A percentile compares a stretch with the other conserved stretches of the same genome.
Evolutionary conservation across 2,113 vertebrate genomes (phyloP).

Genomic region (Sarotherodon lohbergeri): DNA sequence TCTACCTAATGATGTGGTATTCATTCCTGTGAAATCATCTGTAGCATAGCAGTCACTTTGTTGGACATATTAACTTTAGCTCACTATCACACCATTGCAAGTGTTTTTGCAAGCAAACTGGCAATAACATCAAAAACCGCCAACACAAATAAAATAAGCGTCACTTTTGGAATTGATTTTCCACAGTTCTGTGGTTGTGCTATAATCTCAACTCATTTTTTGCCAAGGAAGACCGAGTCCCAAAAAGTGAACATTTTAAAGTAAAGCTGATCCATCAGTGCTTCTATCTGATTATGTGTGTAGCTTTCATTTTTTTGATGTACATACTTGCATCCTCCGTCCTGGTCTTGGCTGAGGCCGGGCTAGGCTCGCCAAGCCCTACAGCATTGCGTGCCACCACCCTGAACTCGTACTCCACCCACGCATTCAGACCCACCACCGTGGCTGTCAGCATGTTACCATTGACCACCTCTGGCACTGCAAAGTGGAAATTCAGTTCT

Average conservation of each 20-base stretch:
- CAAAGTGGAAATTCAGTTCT: not conserved
- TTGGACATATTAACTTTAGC: not conserved
- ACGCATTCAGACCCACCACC: constrained; percentile 90
- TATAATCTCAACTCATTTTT: not conserved
- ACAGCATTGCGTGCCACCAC: constrained; percentile 88
- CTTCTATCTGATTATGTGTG: not conserved
- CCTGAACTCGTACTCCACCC: constrained; percentile 98
- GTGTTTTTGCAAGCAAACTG: not conserved
- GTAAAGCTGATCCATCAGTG: not conserved
- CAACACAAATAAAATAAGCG: not conserved
- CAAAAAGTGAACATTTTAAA: not conserved
- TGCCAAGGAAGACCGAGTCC: not conserved
- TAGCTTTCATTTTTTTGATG: not conserved
- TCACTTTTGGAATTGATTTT: not conserved
- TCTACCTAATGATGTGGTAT: not conserved
- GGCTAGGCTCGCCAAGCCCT: constrained; percentile 91
- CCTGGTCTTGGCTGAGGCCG: constrained; percentile 88
- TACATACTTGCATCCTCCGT: constrained; percentile 94
- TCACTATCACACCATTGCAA: not conserved
- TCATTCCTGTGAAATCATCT: not conserved
- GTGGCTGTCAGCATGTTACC: constrained; percentile 87
- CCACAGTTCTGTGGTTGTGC: not conserved
- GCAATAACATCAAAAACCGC: not conserved
- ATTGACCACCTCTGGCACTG: constrained; percentile 85
- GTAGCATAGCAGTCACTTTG: not conserved